Conservation (phyloP, 2,797 vertebrate genomes). For the Fistularia commersonii region DNA sequence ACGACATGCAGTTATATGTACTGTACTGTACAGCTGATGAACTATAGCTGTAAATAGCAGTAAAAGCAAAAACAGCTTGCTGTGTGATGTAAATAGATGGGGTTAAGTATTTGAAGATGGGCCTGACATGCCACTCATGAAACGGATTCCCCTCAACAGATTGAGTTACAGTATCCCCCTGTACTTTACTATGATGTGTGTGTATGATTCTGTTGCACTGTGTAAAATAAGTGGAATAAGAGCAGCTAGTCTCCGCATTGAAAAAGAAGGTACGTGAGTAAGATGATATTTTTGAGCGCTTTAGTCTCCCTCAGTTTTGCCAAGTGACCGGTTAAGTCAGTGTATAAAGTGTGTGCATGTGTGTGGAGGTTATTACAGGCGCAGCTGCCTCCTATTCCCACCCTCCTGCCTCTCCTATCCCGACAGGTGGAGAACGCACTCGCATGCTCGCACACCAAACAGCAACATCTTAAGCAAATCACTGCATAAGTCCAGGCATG, state of each 20-base stretch:
- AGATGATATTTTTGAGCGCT: slow-evolving; percentile 30
- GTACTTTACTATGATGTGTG: slow-evolving; percentile 5
- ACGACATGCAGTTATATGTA: background rate
- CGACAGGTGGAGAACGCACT: slow-evolving; percentile 64
- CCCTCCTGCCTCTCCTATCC: slow-evolving; percentile 16
- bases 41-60: slow-evolving; percentile 15
- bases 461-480: slow-evolving; percentile 12
- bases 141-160: slow-evolving; percentile 40
- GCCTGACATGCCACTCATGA: slow-evolving; percentile 55
- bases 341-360: slow-evolving; percentile 15
- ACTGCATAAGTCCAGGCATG: slow-evolving; percentile 3
- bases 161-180: slow-evolving; percentile 34
- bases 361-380: slow-evolving; percentile 35
- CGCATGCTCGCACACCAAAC: slow-evolving; percentile 14
- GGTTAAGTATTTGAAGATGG: slow-evolving; percentile 42
- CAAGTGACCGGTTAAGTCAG: slow-evolving; percentile 14
- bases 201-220: slow-evolving; percentile 3
- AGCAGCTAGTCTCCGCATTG: slow-evolving; percentile 14
- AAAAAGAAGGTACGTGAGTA: slow-evolving; percentile 15
- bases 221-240: slow-evolving; percentile 21
- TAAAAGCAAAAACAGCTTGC: slow-evolving; percentile 19
- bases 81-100: slow-evolving; percentile 60
- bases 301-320: slow-evolving; percentile 21
- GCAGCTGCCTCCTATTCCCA: slow-evolving; percentile 68
- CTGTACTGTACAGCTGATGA: no score